Conservation (phyloP, 2,797 vertebrate species). For the Notamacropus eugenii region DNA sequence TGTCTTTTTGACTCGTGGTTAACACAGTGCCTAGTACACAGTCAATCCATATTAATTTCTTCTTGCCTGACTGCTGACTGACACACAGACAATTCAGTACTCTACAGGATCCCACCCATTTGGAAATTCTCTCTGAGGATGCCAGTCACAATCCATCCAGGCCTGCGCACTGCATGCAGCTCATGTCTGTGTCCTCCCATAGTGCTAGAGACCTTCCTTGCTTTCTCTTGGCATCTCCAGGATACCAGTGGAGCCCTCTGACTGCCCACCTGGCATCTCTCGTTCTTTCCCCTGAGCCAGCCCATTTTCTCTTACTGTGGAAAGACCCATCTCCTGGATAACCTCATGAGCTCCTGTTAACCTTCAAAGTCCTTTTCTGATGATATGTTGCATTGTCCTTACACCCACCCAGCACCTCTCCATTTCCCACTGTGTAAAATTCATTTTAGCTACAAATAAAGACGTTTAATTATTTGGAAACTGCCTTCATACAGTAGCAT, state of each 20-base stretch:
- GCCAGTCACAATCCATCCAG: not conserved
- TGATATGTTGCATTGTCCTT: not conserved
- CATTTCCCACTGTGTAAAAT: not conserved
- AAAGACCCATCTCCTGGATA: not conserved
- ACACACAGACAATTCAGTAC: not conserved
- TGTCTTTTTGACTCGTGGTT: not conserved
- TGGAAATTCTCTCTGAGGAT: not conserved
- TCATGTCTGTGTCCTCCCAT: not conserved
- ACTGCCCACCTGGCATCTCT: not conserved
- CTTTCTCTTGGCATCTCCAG: not conserved
- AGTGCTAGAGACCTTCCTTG: not conserved
- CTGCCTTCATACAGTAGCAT: not conserved
- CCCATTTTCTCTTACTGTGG: not conserved
- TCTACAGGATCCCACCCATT: not conserved
- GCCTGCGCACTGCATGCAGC: not conserved
- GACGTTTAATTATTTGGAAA: not conserved
- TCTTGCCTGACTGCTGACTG: not conserved
- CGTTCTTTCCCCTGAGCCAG: not conserved
- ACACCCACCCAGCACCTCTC: not conserved
- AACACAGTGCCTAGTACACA: not conserved
- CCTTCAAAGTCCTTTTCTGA: too few species aligned
- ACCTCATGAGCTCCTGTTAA: too few species aligned
- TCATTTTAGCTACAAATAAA: not conserved
- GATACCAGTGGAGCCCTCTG: not conserved
- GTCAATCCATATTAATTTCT: not conserved